Percentiles rank a stretch among this genome's conserved stretches.
These are phyloP conservation scores for Nomada fabriciana DNA, from an alignment of 2,888 invertebrate genomes.

Conservation along the genomic window DNA sequence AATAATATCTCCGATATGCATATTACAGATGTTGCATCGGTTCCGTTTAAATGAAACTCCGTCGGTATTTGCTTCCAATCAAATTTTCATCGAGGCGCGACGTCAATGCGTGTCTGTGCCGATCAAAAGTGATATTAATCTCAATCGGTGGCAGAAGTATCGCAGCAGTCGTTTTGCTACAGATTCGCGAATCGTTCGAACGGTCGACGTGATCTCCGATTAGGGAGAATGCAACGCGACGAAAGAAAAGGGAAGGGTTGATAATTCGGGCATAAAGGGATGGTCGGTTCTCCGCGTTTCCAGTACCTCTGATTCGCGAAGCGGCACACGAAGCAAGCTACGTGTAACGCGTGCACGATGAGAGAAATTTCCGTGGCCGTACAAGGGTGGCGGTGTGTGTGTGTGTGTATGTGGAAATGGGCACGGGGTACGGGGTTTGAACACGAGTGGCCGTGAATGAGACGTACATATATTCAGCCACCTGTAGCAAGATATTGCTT, in stretches of 20 bases:
- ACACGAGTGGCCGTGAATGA: slow-evolving; percentile 43
- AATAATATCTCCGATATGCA: slow-evolving; percentile 60
- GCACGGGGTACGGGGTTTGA: neutral
- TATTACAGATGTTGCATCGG: slow-evolving; percentile 23
- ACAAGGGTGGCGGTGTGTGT: neutral
- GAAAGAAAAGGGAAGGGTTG: neutral
- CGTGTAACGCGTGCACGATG: slow-evolving; percentile 46
- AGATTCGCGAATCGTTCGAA: neutral
- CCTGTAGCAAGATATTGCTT: slow-evolving; percentile 66
- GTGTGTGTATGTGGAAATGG: neutral
- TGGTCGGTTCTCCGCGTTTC: slow-evolving; percentile 4
- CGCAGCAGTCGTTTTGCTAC: no score
- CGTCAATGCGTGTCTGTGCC: no score
- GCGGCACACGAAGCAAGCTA: slow-evolving; percentile 30
- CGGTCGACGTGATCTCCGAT: slow-evolving; percentile 1
- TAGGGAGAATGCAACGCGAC: neutral
- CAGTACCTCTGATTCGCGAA: slow-evolving; percentile 21
- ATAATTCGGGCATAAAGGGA: slow-evolving; percentile 1
- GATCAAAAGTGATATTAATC: no score
- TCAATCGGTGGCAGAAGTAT: no score
- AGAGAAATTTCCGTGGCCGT: slow-evolving; percentile 39
- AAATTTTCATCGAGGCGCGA: neutral
- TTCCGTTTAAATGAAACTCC: slow-evolving; percentile 16
- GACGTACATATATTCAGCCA: slow-evolving; percentile 54
- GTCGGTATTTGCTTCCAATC: neutral